Percentiles rank a stretch among this genome's conserved stretches.
Conservation (phyloP, 1,140 invertebrate genomes). For the Aleiodes sp. region DNA sequence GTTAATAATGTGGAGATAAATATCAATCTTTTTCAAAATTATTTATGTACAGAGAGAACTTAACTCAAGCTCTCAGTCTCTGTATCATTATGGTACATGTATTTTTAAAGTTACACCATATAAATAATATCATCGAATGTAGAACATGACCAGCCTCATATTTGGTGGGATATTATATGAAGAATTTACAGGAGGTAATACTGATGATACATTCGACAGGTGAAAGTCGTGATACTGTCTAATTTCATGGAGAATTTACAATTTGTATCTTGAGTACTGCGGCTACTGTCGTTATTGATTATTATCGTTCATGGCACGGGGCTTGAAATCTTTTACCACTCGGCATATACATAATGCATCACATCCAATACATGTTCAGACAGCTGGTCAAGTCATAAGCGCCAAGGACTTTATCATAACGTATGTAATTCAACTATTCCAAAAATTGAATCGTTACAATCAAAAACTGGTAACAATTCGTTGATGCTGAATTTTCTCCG, state of each 20-base stretch:
- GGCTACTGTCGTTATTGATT: background rate
- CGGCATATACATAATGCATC: too few relatives aligned
- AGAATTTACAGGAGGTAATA: background rate
- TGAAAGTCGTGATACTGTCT: constrained; percentile 41
- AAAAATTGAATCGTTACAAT: too few relatives aligned
- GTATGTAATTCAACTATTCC: too few relatives aligned
- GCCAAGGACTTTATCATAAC: too few relatives aligned
- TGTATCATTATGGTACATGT: background rate
- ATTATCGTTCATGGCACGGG: too few relatives aligned
- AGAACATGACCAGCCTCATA: constrained; percentile 20
- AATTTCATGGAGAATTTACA: constrained; percentile 53
- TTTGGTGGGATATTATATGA: background rate
- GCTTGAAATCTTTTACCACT: too few relatives aligned
- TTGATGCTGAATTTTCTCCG: too few relatives aligned
- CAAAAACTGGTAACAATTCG: too few relatives aligned
- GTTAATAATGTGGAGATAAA: background rate
- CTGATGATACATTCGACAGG: constrained; percentile 25
- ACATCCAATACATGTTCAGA: too few relatives aligned
- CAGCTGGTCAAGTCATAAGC: too few relatives aligned
- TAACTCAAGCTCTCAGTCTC: background rate
- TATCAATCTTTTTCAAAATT: background rate
- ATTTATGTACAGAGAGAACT: background rate
- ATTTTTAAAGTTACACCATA: background rate
- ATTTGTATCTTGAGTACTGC: constrained; percentile 39
- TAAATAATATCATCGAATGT: constrained; percentile 15